Base-by-base conservation (phyloP, 2,888 invertebrate species). In the Acrobasis repandana region DNA sequence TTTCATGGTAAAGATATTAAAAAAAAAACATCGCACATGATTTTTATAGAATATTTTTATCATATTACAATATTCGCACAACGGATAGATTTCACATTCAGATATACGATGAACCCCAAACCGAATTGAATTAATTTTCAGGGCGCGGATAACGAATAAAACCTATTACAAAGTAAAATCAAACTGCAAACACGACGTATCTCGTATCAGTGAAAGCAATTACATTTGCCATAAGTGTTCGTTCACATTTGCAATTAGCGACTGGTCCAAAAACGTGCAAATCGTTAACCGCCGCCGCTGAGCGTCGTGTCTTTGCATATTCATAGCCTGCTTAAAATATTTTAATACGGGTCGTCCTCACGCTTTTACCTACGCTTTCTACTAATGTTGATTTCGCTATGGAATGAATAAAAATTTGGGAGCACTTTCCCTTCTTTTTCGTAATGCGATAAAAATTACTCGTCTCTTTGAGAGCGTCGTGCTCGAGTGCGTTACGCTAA, bases 301-400 rank as follows among this genome's bases (percentile, higher is more conserved):
- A 78, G 86, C 75, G 84, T 76, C 91, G 91, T 92, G 91, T 86
- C 88, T 85, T 85, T 90, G 91, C 91, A 92, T 92, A 92, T 92
- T 92, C 91, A 91, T 91, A 85, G 88, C 87, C 91, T 91, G 84
- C 83, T 91, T 91, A 91, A 90, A 91, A 91, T 91, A 91, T 91
- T 91, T 91, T 91, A 91, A 91, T 88, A 86, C 83, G 85, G 84
- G 81, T 84, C 85, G 82, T 77, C 84, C 84, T 77, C 79, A 72
- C 80, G 71, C 79, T 76, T 80, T 80, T 79, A 84, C 84, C 84
- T 79, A 76, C 80, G 79, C 77, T 88, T 86, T 86, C 85, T 83
- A 85, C 86, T 85, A 89, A 88, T 90, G 89, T 84, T 85, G 80
- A 83, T 79, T 84, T 84, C 74, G 75, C 78, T 83, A 82, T 74